These are phyloP conservation scores for Pygocentrus nattereri DNA, from an alignment of 2,797 vertebrate species.

Conservation along the genomic window DNA sequence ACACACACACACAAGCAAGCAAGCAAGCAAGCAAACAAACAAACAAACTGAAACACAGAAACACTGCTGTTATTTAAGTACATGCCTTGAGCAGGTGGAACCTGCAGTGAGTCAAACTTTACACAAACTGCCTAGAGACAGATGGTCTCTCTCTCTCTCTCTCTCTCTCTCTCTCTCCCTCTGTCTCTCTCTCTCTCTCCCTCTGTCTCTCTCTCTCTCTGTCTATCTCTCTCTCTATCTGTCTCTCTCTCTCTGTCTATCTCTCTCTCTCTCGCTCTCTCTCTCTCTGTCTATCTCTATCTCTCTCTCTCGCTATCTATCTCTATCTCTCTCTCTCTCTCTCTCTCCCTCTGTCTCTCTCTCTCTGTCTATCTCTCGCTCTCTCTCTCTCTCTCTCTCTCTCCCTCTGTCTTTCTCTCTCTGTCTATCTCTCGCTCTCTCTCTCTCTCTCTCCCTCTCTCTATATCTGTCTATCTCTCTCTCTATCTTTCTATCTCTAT, in stretches of 20 bases:
- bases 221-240: neutral
- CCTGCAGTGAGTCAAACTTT: constrained; percentile 3
- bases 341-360: neutral
- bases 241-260: neutral
- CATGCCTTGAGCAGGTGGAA: constrained; percentile 37
- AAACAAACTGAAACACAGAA: too few relatives aligned
- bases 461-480: too few relatives aligned
- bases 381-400: neutral
- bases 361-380: neutral
- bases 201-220: neutral
- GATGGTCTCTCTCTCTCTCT: too few relatives aligned
- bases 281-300: neutral
- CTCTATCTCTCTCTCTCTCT: neutral
- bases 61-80: constrained; percentile 23
- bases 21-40: too few relatives aligned
- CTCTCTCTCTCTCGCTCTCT: neutral
- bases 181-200: neutral
- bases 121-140: constrained; percentile 13
- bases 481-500: neutral
- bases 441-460: neutral
- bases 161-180: neutral
- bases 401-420: too few relatives aligned
- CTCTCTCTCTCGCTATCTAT: too few relatives aligned
- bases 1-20: too few relatives aligned
- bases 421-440: too few relatives aligned